These are phyloP conservation scores for Amphimedon queenslandica DNA, from an alignment of 37 sponge, comb jelly and placozoan species.

Conservation along the genomic window DNA sequence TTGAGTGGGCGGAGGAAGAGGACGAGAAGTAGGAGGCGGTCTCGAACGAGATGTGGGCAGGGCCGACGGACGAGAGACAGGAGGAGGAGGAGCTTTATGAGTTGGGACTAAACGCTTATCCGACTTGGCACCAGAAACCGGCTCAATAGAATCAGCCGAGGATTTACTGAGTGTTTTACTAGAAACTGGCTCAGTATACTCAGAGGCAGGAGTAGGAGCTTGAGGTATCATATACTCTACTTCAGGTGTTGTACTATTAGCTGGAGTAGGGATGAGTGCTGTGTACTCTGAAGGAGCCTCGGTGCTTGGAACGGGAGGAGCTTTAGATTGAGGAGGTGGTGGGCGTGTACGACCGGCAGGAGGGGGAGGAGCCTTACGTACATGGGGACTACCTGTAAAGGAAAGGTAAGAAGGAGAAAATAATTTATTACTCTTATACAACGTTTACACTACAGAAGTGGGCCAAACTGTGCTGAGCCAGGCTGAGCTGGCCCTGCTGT, in stretches of 20 bases:
- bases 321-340: too few relatives aligned
- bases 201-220: background rate
- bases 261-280: too few relatives aligned
- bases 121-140: too few relatives aligned
- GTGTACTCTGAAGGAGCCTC: too few relatives aligned
- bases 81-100: constrained; percentile 4
- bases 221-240: background rate
- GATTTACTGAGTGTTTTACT: background rate
- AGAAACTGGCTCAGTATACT: background rate
- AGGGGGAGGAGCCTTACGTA: background rate
- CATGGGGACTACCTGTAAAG: too few relatives aligned
- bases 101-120: background rate
- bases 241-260: constrained; percentile 9
- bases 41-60: background rate
- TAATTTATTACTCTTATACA: too few relatives aligned
- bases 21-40: constrained; percentile 2
- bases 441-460: too few relatives aligned
- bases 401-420: too few relatives aligned
- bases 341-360: background rate
- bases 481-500: too few relatives aligned
- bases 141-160: too few relatives aligned
- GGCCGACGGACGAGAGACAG: background rate
- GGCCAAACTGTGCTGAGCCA: too few relatives aligned
- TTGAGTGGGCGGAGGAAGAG: background rate
- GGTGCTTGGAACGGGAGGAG: too few relatives aligned